These are phyloP conservation scores for Ascaphus truei DNA, from an alignment of 2,113 vertebrate genomes.

Conservation along the genomic window DNA sequence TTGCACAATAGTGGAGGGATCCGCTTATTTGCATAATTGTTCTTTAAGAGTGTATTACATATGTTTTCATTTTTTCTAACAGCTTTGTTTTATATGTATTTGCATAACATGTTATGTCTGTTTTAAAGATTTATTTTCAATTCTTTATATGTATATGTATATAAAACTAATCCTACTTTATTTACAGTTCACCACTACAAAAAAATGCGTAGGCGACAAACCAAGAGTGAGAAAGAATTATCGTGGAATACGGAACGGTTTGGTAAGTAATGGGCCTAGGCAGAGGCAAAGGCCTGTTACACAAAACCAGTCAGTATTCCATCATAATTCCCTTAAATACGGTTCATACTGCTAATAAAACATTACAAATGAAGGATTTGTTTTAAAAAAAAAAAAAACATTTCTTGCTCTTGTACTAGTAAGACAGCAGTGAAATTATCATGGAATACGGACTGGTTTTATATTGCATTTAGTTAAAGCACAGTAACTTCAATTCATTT, in stretches of 20 bases:
- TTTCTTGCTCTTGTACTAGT: neutral
- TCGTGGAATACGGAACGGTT: slow-evolving; percentile 37
- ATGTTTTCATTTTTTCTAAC: too few relatives aligned
- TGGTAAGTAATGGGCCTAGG: slow-evolving; percentile 35
- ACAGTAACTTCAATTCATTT: too few relatives aligned
- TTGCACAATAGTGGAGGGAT: too few relatives aligned
- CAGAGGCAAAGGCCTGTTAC: slow-evolving; percentile 24
- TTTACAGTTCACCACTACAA: slow-evolving; percentile 44
- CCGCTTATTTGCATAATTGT: too few relatives aligned
- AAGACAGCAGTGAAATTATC: neutral
- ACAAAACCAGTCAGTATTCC: slow-evolving; percentile 27
- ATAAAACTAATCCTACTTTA: slow-evolving; percentile 48
- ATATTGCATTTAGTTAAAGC: neutral
- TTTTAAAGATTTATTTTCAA: too few relatives aligned
- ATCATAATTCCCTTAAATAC: slow-evolving; percentile 13
- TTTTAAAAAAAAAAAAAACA: too few relatives aligned
- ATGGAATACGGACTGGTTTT: slow-evolving; percentile 32
- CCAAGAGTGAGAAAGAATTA: slow-evolving; percentile 30
- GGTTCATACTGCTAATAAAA: neutral
- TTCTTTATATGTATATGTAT: too few relatives aligned
- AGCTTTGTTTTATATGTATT: too few relatives aligned
- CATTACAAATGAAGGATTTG: neutral
- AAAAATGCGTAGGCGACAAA: slow-evolving; percentile 32
- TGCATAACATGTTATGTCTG: too few relatives aligned
- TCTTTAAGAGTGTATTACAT: too few relatives aligned